Evolutionary conservation across 2,113 vertebrate genomes (phyloP), one percentile per base, ranked within the genome.

Genomic region (Hystrix brachyura): DNA sequence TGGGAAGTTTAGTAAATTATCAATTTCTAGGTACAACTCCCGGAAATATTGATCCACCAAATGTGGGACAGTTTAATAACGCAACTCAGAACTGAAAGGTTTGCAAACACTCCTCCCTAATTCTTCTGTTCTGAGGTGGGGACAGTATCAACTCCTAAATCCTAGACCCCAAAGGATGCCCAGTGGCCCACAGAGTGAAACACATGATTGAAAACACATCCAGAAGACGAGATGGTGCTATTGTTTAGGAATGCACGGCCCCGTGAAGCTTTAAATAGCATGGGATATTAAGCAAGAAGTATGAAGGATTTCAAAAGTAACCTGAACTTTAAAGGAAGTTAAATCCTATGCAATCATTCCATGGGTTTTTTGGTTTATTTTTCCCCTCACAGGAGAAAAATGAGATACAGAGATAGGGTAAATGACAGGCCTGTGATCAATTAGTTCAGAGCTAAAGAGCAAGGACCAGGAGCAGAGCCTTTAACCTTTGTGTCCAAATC

Each of bases 41-140:
- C 25, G 79, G 59, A 92, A 97, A 93, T 85, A 65, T 17, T n/a
- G 10, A 55, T 25, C 87, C 46, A 81, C 53, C 7, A 84, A 87
- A 94, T 53, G 21, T 7, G 0, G 25, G 21, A 5, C n/a, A 86
- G 25, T 91, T 95, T 86, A 51, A 60, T 53, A 55, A 91, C 74
- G 17, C 21, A n/a, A 74, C 62, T 93, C 53, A 10, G 34, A 69
- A 3, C 5, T 1, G 19, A 91, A 3, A 9, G 12, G 3, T 32
- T 91, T 57, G 43, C 15, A 87, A 82, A 81, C 34, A 53, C 7
- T 0, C 1, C 51, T 74, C 55, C 43, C 23, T 88, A 91, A 69
- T 3, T 18, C 13, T 32, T 14, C 4, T 18, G 1, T 46, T 90
- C 59, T 55, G 43, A 84, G 69, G 12, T 53, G 10, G 2, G 57